A percentile compares a stretch with the other conserved stretches of the same genome.
Conservation (phyloP, 37 sponge, comb jelly and placozoan genomes). For the Crambe crambe region DNA sequence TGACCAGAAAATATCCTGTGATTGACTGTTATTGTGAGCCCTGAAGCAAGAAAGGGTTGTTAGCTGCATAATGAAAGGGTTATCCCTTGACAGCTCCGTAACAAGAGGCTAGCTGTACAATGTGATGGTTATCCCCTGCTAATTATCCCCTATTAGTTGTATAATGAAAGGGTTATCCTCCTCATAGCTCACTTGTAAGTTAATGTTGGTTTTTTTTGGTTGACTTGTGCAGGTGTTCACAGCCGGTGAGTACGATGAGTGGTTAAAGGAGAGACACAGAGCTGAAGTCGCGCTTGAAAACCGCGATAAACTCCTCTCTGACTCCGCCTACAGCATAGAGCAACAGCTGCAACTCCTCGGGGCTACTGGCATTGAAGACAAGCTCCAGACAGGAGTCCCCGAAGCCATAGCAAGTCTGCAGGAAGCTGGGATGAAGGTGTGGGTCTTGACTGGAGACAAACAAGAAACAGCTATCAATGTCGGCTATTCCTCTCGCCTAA, state of each 20-base stretch:
- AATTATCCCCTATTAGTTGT: no score
- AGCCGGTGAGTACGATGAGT: conserved; percentile 46
- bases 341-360: conserved; percentile 58
- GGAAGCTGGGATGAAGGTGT: conserved; percentile 71
- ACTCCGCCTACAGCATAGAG: conserved; percentile 26
- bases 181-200: no score
- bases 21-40: background rate
- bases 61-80: no score
- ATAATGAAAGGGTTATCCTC: no score
- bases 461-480: conserved; percentile 91
- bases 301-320: conserved; percentile 33
- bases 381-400: conserved; percentile 75
- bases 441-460: conserved; percentile 96
- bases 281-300: conserved; percentile 62
- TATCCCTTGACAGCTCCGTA: no score
- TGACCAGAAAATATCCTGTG: background rate
- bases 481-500: conserved; percentile 56
- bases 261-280: conserved; percentile 35
- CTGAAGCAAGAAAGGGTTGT: no score
- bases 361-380: conserved; percentile 85
- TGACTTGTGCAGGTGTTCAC: conserved; percentile 39
- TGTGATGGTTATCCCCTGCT: no score
- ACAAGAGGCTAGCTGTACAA: no score
- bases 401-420: conserved; percentile 64
- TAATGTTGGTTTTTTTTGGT: no score